Conservation (phyloP, 2,888 invertebrate species). For the Ectemnius cavifrons region DNA sequence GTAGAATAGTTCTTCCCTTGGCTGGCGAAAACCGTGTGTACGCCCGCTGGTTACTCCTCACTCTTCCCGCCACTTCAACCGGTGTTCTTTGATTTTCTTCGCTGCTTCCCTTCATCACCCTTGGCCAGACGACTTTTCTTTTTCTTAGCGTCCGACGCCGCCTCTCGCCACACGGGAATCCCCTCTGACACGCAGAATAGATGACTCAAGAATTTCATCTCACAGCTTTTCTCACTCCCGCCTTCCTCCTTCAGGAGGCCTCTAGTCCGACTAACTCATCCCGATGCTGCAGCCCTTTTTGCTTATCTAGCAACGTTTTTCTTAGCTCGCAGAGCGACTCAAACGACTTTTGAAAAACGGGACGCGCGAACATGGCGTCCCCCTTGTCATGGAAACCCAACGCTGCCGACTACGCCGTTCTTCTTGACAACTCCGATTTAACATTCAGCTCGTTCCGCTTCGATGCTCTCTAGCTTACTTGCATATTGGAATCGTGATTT, state of each 20-base stretch:
- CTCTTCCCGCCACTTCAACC: slow-evolving; percentile 21
- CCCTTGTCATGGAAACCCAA: neutral
- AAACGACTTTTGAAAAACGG: neutral
- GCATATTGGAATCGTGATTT: neutral
- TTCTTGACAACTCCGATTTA: too few relatives aligned
- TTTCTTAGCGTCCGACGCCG: slow-evolving; percentile 43
- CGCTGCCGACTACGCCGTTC: neutral
- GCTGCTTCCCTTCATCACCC: slow-evolving; percentile 24
- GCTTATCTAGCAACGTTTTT: slow-evolving; percentile 10
- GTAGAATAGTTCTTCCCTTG: slow-evolving; percentile 4
- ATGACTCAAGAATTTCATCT: slow-evolving; percentile 72
- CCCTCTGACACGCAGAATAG: slow-evolving; percentile 69
- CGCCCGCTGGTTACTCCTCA: slow-evolving; percentile 14
- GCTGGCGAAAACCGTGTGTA: slow-evolving; percentile 10
- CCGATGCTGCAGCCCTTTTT: slow-evolving; percentile 3
- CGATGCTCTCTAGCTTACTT: too few relatives aligned
- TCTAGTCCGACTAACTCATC: slow-evolving; percentile 8
- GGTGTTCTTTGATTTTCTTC: slow-evolving; percentile 6
- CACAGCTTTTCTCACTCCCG: slow-evolving; percentile 54
- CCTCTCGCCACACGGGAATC: slow-evolving; percentile 66
- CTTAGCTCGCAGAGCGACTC: slow-evolving; percentile 4
- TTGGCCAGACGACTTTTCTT: slow-evolving; percentile 14
- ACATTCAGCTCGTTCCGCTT: too few relatives aligned
- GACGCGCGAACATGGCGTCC: neutral
- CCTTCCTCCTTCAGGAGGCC: slow-evolving; percentile 26